These are phyloP conservation scores for Pangasius djambal DNA, from an alignment of 2,797 vertebrate genomes.

Conservation along the genomic window DNA sequence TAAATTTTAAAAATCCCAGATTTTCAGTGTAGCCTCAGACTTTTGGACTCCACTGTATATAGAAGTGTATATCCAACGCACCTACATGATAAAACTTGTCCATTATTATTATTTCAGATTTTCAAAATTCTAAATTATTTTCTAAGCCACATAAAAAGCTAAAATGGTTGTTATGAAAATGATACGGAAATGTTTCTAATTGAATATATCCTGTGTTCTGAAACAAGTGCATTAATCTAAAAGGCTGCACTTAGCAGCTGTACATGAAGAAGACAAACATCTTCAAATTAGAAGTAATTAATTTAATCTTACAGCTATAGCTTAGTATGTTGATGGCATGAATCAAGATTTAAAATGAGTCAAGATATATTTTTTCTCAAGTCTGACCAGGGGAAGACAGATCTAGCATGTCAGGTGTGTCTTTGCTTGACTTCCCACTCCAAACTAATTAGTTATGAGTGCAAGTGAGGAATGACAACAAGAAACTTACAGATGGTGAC, in stretches of 20 bases:
- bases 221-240: neutral
- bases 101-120: neutral
- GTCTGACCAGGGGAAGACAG: neutral
- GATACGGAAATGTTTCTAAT: neutral
- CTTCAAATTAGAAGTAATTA: neutral
- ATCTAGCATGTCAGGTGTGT: neutral
- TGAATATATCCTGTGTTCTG: neutral
- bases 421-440: neutral
- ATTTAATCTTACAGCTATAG: neutral
- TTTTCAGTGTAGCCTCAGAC: neutral
- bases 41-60: neutral
- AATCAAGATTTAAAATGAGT: neutral
- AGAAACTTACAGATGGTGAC: conserved; percentile 88
- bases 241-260: neutral
- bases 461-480: neutral
- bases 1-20: neutral
- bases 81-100: neutral
- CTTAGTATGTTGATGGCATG: neutral
- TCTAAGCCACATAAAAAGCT: neutral
- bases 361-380: neutral
- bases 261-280: neutral
- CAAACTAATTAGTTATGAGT: neutral
- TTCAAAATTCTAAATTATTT: neutral
- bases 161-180: neutral
- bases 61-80: neutral